phyloP scores from a whole-genome alignment of 2,888 invertebrate genomes.

The Amphimallon solstitiale region DNA sequence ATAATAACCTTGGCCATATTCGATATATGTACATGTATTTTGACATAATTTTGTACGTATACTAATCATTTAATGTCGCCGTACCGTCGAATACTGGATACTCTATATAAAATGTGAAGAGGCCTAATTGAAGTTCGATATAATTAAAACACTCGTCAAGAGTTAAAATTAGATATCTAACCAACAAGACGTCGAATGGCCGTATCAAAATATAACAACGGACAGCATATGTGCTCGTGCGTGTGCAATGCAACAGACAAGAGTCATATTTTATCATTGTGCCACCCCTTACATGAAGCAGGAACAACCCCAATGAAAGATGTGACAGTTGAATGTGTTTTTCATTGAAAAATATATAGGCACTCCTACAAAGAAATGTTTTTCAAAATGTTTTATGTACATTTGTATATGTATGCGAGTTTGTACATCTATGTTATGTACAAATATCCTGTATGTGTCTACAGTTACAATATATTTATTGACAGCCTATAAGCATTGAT shows the following conservation, averaged over 20 bases:
- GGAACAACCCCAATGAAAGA: slow-evolving; percentile 11
- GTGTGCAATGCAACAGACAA: slow-evolving; percentile 4
- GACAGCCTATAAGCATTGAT: not conserved
- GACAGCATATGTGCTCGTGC: slow-evolving; percentile 10
- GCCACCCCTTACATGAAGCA: slow-evolving; percentile 6
- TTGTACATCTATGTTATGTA: not conserved
- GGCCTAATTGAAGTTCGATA: slow-evolving; percentile 18
- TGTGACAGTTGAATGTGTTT: slow-evolving; percentile 25
- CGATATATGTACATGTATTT: slow-evolving; percentile 11
- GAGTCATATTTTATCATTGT: slow-evolving; percentile 20
- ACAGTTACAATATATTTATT: not conserved
- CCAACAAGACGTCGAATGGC: not conserved
- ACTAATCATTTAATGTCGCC: slow-evolving; percentile 13
- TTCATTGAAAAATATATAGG: slow-evolving; percentile 17
- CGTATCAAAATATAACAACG: slow-evolving; percentile 18
- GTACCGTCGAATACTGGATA: slow-evolving; percentile 4
- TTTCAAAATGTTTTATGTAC: not conserved
- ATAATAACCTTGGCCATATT: slow-evolving; percentile 14
- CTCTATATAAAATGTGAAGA: slow-evolving; percentile 19
- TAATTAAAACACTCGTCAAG: not conserved
- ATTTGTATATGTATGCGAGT: not conserved
- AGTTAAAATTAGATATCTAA: slow-evolving; percentile 13
- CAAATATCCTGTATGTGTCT: not conserved
- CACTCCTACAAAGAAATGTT: slow-evolving; percentile 17
- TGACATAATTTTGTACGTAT: not conserved